These are phyloP conservation scores for Prochilodus magdalenae DNA, from an alignment of 2,113 vertebrate species.

Conservation along the genomic window DNA sequence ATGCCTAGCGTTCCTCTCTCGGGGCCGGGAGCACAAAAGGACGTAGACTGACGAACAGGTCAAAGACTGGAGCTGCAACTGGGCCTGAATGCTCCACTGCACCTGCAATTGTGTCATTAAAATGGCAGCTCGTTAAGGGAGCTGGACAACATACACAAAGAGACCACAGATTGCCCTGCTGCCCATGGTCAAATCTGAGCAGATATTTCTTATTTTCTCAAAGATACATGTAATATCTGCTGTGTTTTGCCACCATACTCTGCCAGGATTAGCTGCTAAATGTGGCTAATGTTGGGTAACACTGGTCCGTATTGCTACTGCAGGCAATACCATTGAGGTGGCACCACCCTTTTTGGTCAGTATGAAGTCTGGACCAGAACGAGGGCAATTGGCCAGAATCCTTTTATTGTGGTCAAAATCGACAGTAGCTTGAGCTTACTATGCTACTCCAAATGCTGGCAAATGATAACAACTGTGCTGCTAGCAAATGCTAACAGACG, in stretches of 20 bases:
- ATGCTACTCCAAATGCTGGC: background rate
- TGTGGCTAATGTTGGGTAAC: background rate
- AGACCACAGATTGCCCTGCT: conserved; percentile 33
- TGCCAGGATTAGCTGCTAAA: background rate
- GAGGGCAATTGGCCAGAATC: background rate
- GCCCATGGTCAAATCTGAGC: conserved; percentile 22
- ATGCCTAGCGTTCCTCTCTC: conserved; percentile 41
- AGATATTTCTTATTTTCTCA: conserved; percentile 40
- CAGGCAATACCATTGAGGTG: background rate
- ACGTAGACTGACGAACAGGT: background rate
- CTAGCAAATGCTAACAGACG: background rate
- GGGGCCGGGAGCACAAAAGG: conserved; percentile 26
- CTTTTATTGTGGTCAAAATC: background rate
- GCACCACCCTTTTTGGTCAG: background rate
- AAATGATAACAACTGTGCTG: background rate
- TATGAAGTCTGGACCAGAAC: conserved; percentile 21
- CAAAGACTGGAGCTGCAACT: conserved; percentile 2
- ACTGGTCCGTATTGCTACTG: background rate
- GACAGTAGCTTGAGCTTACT: background rate
- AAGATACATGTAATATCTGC: background rate
- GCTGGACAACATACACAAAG: conserved; percentile 41
- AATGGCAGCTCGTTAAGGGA: conserved; percentile 60
- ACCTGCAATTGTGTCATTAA: conserved; percentile 60
- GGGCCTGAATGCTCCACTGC: conserved; percentile 54
- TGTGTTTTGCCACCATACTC: conserved; percentile 11